Conservation (phyloP, 2,797 vertebrate species). For the Selene dorsalis region DNA sequence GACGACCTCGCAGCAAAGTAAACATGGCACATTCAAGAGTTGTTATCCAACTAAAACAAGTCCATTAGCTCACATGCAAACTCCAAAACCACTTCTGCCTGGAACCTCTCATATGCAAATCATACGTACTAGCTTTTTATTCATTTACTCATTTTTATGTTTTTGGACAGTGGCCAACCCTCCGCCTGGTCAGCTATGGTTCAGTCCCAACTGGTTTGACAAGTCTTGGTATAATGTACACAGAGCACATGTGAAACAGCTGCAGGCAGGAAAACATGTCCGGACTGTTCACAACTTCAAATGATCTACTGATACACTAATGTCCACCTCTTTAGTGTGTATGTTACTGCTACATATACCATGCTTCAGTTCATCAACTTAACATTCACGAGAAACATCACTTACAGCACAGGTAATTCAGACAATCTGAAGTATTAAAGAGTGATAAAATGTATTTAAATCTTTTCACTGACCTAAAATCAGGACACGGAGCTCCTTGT, state of each 20-base stretch:
- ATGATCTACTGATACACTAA: not conserved
- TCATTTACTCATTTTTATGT: too few species aligned
- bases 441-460: not conserved
- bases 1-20: slow-evolving; percentile 15
- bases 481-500: not conserved
- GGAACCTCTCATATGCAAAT: too few species aligned
- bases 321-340: not conserved
- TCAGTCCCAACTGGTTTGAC: slow-evolving; percentile 71
- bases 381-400: not conserved
- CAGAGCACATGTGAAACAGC: slow-evolving; percentile 49
- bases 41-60: not conserved
- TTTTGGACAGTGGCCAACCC: not conserved
- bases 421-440: not conserved
- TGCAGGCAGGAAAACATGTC: slow-evolving; percentile 22
- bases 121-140: not conserved
- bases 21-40: not conserved
- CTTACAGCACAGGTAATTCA: not conserved
- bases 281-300: slow-evolving; percentile 11
- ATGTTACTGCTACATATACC: not conserved
- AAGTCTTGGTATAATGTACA: slow-evolving; percentile 41
- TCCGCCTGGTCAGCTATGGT: slow-evolving; percentile 34
- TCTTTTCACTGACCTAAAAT: not conserved
- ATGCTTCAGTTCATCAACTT: not conserved
- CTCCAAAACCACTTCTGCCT: not conserved
- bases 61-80: not conserved